phyloP scores from a whole-genome alignment of 2,888 invertebrate species.

The Nymphalis urticae region DNA sequence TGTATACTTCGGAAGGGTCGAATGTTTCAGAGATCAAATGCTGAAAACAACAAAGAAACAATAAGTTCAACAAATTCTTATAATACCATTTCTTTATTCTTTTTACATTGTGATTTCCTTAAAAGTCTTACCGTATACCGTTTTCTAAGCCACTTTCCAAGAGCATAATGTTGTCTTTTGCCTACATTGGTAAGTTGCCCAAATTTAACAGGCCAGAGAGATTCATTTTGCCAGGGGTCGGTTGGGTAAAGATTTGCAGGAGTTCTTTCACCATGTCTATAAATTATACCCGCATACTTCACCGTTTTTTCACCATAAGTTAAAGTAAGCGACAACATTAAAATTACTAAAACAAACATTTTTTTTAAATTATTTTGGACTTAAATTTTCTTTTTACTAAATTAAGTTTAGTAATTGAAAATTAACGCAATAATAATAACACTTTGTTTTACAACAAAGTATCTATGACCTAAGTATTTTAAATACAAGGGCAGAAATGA shows the following conservation, averaged over 20 bases:
- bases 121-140: conserved; percentile 83
- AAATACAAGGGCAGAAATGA: no score
- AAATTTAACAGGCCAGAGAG: conserved; percentile 91
- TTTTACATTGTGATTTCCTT: no score
- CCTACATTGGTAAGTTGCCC: conserved; percentile 94
- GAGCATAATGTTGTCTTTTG: conserved; percentile 86
- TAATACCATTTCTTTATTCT: background rate
- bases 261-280: conserved; percentile 94
- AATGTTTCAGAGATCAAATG: conserved; percentile 60
- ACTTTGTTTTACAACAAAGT: background rate
- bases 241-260: conserved; percentile 90
- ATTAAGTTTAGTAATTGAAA: background rate
- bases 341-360: conserved; percentile 37
- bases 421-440: background rate
- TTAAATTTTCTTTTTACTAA: background rate
- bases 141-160: conserved; percentile 88
- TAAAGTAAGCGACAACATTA: conserved; percentile 41
- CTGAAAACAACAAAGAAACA: conserved; percentile 50
- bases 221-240: conserved; percentile 88
- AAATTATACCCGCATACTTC: conserved; percentile 82
- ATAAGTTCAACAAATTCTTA: background rate
- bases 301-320: conserved; percentile 49
- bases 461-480: background rate
- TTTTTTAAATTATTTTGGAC: background rate
- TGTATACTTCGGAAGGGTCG: conserved; percentile 80